A percentile compares a stretch with the other conserved stretches of the same genome.
Conservation (phyloP, 2,888 invertebrate genomes). For the Parthenolecanium corni region DNA sequence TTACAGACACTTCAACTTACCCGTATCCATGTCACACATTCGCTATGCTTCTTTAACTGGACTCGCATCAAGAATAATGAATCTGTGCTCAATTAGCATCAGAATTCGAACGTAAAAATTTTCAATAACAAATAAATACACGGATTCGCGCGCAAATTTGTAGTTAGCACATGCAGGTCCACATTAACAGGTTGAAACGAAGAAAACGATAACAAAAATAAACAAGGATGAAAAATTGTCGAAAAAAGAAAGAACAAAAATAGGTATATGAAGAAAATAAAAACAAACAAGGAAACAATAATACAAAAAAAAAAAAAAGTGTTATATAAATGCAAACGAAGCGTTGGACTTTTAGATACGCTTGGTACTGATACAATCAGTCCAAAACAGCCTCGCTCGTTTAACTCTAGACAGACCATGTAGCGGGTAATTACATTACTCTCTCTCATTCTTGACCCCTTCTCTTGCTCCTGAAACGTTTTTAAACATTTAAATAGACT, state of each 20-base stretch:
- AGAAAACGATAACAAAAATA: background rate
- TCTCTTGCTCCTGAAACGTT: background rate
- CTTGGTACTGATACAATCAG: conserved; percentile 27
- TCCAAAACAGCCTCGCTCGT: conserved; percentile 26
- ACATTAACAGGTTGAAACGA: background rate
- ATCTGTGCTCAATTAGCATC: no score
- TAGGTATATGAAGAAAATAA: background rate
- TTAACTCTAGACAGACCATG: conserved; percentile 26
- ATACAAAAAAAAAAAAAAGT: conserved; percentile 2
- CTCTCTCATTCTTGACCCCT: conserved; percentile 17
- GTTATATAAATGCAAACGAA: conserved; percentile 23
- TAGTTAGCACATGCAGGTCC: background rate
- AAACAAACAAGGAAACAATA: background rate
- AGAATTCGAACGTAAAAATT: no score
- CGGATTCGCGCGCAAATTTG: no score
- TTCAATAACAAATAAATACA: no score
- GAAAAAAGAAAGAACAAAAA: background rate
- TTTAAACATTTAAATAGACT: background rate
- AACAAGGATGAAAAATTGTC: background rate
- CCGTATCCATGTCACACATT: no score
- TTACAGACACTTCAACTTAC: no score
- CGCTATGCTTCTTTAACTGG: no score
- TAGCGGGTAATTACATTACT: conserved; percentile 24
- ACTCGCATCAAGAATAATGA: no score
- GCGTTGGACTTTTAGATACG: conserved; percentile 26